These are phyloP conservation scores for Cromileptes altivelis DNA, from an alignment of 2,113 vertebrate genomes.

Conservation along the genomic window DNA sequence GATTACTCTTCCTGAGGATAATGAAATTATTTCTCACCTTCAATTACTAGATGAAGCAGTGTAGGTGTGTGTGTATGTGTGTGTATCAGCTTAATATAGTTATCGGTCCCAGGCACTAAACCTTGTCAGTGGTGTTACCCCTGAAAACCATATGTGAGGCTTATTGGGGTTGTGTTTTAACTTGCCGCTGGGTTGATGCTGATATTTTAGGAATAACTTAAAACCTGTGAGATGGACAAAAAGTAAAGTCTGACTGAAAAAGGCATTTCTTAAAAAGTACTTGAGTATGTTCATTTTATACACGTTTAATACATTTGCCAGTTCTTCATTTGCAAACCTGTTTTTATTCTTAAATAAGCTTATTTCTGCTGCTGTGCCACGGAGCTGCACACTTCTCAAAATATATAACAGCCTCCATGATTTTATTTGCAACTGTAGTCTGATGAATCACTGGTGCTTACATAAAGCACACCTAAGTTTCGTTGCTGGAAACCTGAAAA, in stretches of 20 bases:
- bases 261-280: background rate
- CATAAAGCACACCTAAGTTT: background rate
- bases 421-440: background rate
- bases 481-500: background rate
- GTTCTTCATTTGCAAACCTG: background rate
- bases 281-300: background rate
- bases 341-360: background rate
- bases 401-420: background rate
- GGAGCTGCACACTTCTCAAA: background rate
- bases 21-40: conserved; percentile 88
- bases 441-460: background rate
- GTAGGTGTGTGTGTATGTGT: conserved; percentile 30
- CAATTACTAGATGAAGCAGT: conserved; percentile 85
- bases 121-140: conserved; percentile 37
- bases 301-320: background rate
- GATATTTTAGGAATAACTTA: background rate
- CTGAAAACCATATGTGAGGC: conserved; percentile 49
- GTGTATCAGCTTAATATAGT: conserved; percentile 42
- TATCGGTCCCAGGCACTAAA: conserved; percentile 44
- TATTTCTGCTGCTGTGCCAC: background rate
- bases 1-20: conserved; percentile 84
- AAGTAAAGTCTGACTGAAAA: background rate
- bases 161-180: conserved; percentile 3
- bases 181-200: background rate
- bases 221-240: background rate